Evolutionary conservation across 2,113 vertebrate species (phyloP), one percentile per base, ranked within the genome.

Genomic region (Prolemur simus): DNA sequence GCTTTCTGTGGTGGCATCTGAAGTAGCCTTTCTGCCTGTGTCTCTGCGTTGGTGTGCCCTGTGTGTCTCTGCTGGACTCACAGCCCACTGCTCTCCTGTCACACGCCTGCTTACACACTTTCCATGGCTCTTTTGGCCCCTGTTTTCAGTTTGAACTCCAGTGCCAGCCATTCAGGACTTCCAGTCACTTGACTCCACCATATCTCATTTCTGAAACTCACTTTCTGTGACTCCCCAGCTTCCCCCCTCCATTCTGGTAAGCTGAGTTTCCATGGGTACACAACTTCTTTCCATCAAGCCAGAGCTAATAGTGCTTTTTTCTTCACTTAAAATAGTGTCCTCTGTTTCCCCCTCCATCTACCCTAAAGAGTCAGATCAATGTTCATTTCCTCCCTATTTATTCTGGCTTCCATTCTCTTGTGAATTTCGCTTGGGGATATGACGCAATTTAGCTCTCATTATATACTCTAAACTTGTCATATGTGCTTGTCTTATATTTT

Each of bases 401-500:
- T 88, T 93, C 54, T 86, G 83, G 73, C 47, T 88, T 87, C 15
- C 25, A 20, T 85, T 74, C n/a, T 82, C 64, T 34, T 95, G 17
- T 73, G 87, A 83, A 78, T 77, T 83, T 95, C 63, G 39, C 71
- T 32, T 54, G 49, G 13, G 5, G 32, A 5, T 69, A 15, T 81
- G 86, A 56, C 20, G 3, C 39, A 78, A 23, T 64, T 45, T 63
- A 89, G 49, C 13, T 82, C 54, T 89, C 45, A 42, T 52, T n/a
- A 15, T 14, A 23, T 58, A 13, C 56, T 91, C 89, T 58, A 63
- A 91, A 80, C 83, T 63, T 42, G 25, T 64, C 20, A 2, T 21
- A n/a, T 52, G 23, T 71, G 39, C 32, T 39, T 80, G 45, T 63
- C 77, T 39, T 20, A 13, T 54, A 73, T 47, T 93, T 86, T 82